Base-by-base conservation (phyloP, 2,797 vertebrate genomes). In the Pseudochaenichthys georgianus region DNA sequence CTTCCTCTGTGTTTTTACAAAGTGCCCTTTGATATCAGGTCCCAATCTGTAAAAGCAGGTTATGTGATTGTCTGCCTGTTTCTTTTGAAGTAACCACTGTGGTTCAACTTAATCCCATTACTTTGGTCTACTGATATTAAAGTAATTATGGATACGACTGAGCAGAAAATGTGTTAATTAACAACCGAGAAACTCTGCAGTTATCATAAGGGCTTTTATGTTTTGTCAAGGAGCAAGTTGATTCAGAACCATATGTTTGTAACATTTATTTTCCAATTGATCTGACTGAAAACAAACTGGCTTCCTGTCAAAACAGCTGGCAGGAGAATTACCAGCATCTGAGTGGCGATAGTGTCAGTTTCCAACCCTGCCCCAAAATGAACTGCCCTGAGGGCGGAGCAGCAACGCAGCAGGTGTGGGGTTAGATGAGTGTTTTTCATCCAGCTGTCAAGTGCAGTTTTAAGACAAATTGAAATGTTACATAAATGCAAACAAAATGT, bases 321-420 rank as follows among this genome's bases (percentile, higher is more conserved):
- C 77, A 87, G 73, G 70, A 84, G 63, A 84, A 73, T 86, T 83
- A 87, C 77, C 55, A 59, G 66, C 81, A 66, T 77, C 59, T 64
- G 65, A 81, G 77, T 59, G 3, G 65, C 17, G 45, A 65, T 77
- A 64, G 93, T 90, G 93, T 94, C 93, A 92, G 90, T 95, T 89
- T 88, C 76, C 66, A 82, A 38, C 70, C 76, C 81, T 43, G 64
- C 75, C 78, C 82, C 64, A 64, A 31, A 38, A 50, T 46, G 34
- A 57, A 53, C 66, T 67, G 78, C 81, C 86, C 77, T 9, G 57
- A 66, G 75, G 77, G 75, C 53, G 79, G 73, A 52, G 83, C 84
- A 77, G 60, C 72, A 68, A 61, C 41, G 8, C 88, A 81, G 88
- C 90, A 90, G 92, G 86, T 92, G 93, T 93, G 92, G 89, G 64